Evolutionary conservation across 2,888 invertebrate species (phyloP).

Genomic region (Pristionchus exspectatus): DNA sequence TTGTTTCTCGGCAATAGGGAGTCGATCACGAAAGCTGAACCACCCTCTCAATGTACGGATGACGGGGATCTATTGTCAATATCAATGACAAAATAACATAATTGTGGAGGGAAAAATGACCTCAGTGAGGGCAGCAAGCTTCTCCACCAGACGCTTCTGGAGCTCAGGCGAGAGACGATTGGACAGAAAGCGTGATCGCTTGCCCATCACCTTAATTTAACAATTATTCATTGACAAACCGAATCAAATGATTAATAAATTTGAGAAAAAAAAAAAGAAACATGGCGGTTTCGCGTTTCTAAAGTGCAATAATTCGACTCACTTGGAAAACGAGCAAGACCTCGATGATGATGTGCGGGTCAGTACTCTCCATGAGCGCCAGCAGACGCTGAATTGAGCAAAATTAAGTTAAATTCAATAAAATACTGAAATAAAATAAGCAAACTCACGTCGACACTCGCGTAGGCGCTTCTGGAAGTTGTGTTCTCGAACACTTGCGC

Average conservation of each 20-base stretch:
- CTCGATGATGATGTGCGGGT: slow-evolving; percentile 70
- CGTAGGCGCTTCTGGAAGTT: slow-evolving; percentile 72
- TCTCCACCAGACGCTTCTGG: slow-evolving; percentile 64
- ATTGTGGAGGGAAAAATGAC: neutral
- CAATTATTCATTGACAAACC: neutral
- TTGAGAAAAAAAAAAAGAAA: no score
- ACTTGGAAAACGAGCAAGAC: slow-evolving; percentile 70
- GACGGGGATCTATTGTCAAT: neutral
- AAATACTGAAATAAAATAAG: neutral
- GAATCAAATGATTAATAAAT: neutral
- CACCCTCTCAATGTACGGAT: neutral
- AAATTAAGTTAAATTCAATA: neutral
- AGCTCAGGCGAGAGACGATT: slow-evolving; percentile 61
- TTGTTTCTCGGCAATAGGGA: no score
- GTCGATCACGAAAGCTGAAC: neutral
- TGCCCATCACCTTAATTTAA: slow-evolving; percentile 64
- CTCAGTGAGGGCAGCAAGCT: slow-evolving; percentile 70
- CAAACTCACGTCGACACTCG: slow-evolving; percentile 67
- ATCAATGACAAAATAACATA: neutral
- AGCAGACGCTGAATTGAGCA: slow-evolving; percentile 65
- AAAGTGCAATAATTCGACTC: neutral
- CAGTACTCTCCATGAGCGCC: slow-evolving; percentile 68
- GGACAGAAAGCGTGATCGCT: slow-evolving; percentile 73
- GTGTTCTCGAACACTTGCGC: slow-evolving; percentile 75
- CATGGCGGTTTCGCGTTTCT: neutral